Evolutionary conservation across 1,140 invertebrate genomes (phyloP).

Genomic region (Catajapyx aquilonaris): DNA sequence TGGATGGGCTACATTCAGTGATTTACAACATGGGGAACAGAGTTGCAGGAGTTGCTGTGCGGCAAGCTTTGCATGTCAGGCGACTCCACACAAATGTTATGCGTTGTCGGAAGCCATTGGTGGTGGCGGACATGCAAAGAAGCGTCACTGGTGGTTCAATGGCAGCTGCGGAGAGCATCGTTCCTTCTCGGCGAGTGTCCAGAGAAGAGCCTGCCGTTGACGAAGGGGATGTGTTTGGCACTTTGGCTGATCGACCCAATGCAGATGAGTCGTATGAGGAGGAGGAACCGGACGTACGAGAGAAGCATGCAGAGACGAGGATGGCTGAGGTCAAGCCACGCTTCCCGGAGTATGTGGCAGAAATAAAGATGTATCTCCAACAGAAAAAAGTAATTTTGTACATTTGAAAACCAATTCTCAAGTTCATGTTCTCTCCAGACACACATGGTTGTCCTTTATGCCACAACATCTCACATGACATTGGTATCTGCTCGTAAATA

Average conservation of each 20-base stretch:
- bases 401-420: not conserved
- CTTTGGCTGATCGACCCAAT: constrained; percentile 9
- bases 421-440: not conserved
- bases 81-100: too few species aligned
- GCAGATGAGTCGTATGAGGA: constrained; percentile 2
- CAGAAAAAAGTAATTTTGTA: constrained; percentile 28
- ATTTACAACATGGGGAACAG: too few species aligned
- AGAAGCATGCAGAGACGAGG: constrained; percentile 17
- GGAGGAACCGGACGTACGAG: constrained; percentile 11
- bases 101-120: too few species aligned
- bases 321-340: constrained; percentile 16
- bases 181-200: too few species aligned
- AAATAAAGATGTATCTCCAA: constrained; percentile 40
- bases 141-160: too few species aligned
- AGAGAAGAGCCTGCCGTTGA: constrained; percentile 2
- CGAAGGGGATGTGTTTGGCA: constrained; percentile 20
- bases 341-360: constrained; percentile 34
- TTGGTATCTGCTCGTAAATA: not conserved
- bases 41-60: too few species aligned
- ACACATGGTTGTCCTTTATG: not conserved
- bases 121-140: too few species aligned
- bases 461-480: not conserved
- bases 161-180: too few species aligned
- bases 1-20: too few species aligned
- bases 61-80: too few species aligned